These are phyloP conservation scores for Pseudomyrmex pallidus DNA, from an alignment of 1,140 invertebrate genomes.

Conservation along the genomic window DNA sequence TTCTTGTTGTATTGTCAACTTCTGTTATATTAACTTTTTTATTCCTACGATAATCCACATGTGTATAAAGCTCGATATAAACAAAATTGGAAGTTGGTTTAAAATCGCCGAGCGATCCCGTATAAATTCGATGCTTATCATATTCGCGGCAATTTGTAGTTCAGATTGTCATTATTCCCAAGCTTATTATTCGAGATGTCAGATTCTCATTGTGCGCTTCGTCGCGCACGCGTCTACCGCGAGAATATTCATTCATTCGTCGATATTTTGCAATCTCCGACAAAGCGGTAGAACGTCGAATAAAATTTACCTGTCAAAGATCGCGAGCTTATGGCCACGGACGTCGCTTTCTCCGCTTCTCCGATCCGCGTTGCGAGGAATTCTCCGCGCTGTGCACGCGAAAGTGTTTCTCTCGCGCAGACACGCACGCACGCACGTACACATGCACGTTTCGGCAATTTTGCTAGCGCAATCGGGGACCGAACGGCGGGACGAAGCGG, in stretches of 20 bases:
- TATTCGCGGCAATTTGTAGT: conserved; percentile 4
- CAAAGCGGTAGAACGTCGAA: neutral
- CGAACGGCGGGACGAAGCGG: conserved; percentile 54
- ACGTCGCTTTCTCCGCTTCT: conserved; percentile 31
- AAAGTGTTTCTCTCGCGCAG: conserved; percentile 41
- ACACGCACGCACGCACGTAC: conserved; percentile 4
- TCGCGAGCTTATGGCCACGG: conserved; percentile 18
- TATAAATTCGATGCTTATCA: conserved; percentile 22
- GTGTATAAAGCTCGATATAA: neutral
- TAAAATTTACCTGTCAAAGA: conserved; percentile 42
- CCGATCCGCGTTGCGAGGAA: conserved; percentile 16
- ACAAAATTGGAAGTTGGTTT: conserved; percentile 4
- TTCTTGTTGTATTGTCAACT: neutral
- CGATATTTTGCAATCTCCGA: conserved; percentile 33
- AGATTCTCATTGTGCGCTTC: neutral
- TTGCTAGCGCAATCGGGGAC: conserved; percentile 52
- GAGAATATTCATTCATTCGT: conserved; percentile 15
- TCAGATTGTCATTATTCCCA: neutral
- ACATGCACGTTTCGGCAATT: conserved; percentile 74
- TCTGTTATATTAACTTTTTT: neutral
- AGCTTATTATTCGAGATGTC: neutral
- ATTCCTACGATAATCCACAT: neutral
- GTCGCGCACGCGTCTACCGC: neutral
- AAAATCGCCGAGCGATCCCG: neutral
- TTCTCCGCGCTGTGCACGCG: conserved; percentile 67